phyloP scores from a whole-genome alignment of 2,797 vertebrate species.

The Mionectes olivaceus region DNA sequence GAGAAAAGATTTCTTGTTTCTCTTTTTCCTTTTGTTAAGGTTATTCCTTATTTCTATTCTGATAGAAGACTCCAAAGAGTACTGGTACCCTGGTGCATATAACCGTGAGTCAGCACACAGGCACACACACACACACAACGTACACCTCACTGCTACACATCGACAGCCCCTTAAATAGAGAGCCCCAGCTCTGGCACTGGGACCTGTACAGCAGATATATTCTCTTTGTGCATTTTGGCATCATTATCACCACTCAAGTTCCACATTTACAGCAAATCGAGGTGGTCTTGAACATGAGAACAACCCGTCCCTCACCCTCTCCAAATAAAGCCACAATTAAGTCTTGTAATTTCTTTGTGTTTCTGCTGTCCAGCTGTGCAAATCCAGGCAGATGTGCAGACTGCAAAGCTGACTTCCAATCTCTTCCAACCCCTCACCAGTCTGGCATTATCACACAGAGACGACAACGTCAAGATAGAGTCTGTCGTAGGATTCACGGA shows the following conservation, averaged over 20 bases:
- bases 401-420: constrained; percentile 44
- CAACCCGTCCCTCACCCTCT: constrained; percentile 2
- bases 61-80: constrained; percentile 48
- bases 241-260: constrained; percentile 27
- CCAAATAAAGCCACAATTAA: constrained; percentile 54
- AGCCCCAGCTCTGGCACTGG: constrained; percentile 3
- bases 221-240: constrained; percentile 18
- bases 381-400: constrained; percentile 74
- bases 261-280: constrained; percentile 40
- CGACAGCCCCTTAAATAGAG: constrained; percentile 54
- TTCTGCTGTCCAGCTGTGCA: constrained; percentile 76
- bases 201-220: constrained; percentile 22
- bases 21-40: constrained; percentile 3
- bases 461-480: constrained; percentile 98
- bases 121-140: neutral
- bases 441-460: constrained; percentile 82
- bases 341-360: constrained; percentile 39
- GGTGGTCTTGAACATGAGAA: neutral
- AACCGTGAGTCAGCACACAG: constrained; percentile 40
- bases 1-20: neutral
- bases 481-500: constrained; percentile 97
- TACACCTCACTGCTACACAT: constrained; percentile 39
- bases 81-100: neutral
- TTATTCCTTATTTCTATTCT: constrained; percentile 57
- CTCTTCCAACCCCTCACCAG: constrained; percentile 40